A percentile compares a stretch with the other conserved stretches of the same genome.
Evolutionary conservation across 2,888 invertebrate genomes (phyloP).

Genomic region (Pedicia rivosa): DNA sequence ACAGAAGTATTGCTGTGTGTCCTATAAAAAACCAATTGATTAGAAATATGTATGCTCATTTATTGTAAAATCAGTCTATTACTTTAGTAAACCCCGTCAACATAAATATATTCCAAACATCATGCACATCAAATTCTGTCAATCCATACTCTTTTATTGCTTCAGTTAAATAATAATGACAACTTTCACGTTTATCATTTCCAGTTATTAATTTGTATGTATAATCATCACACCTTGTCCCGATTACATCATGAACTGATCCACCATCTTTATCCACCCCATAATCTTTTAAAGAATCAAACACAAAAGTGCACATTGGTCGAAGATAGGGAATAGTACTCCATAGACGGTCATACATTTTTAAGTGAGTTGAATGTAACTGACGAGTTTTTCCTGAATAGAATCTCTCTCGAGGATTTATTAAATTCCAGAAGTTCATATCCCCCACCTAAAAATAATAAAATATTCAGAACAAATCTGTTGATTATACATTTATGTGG

Average conservation of each 20-base stretch:
- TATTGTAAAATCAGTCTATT: background rate
- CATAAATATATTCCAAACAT: slow-evolving; percentile 37
- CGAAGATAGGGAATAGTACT: slow-evolving; percentile 31
- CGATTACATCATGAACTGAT: slow-evolving; percentile 32
- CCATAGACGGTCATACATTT: slow-evolving; percentile 33
- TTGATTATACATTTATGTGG: background rate
- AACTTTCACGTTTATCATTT: slow-evolving; percentile 27
- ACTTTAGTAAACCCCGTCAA: slow-evolving; percentile 32
- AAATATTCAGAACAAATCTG: background rate
- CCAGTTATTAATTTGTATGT: slow-evolving; percentile 33
- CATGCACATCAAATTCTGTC: slow-evolving; percentile 32
- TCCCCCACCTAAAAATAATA: slow-evolving; percentile 25
- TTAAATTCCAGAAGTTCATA: slow-evolving; percentile 32
- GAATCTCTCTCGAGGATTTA: slow-evolving; percentile 30
- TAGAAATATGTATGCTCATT: background rate
- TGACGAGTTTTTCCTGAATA: slow-evolving; percentile 35
- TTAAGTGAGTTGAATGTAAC: slow-evolving; percentile 30
- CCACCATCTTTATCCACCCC: slow-evolving; percentile 34
- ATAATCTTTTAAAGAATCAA: slow-evolving; percentile 29
- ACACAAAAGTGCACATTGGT: slow-evolving; percentile 34
- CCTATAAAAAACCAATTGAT: slow-evolving; percentile 16
- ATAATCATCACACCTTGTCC: slow-evolving; percentile 34
- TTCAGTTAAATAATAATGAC: slow-evolving; percentile 31
- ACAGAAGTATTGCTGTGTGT: slow-evolving; percentile 34
- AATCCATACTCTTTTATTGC: slow-evolving; percentile 28